A percentile compares a stretch with the other conserved stretches of the same genome.
These are phyloP conservation scores for Cochlearius cochlearius DNA, from an alignment of 2,113 vertebrate species.

Conservation along the genomic window DNA sequence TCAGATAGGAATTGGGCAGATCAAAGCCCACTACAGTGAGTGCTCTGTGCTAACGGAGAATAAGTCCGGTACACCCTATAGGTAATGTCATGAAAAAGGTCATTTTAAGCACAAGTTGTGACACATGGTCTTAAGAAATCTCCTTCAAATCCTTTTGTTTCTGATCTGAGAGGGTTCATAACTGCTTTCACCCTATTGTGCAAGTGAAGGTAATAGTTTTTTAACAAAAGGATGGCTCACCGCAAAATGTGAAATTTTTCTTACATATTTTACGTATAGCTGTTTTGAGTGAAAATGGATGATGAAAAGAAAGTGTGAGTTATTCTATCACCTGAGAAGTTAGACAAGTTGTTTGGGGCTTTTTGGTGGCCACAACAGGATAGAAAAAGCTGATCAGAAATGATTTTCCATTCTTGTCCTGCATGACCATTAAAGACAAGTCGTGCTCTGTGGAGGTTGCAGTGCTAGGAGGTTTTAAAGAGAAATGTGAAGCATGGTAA, in stretches of 20 bases:
- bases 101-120: background rate
- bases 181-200: background rate
- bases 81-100: background rate
- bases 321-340: background rate
- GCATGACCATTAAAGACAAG: background rate
- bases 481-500: background rate
- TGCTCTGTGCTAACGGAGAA: background rate
- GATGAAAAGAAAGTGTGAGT: background rate
- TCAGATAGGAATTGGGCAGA: background rate
- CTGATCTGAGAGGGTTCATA: background rate
- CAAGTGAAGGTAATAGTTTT: background rate
- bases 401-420: background rate
- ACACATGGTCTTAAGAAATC: background rate
- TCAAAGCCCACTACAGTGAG: background rate
- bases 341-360: background rate
- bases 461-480: background rate
- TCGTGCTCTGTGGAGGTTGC: background rate
- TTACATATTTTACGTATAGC: background rate
- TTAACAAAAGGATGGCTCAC: background rate
- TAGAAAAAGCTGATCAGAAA: background rate
- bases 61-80: background rate
- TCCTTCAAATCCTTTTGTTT: background rate
- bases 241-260: background rate
- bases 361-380: background rate
- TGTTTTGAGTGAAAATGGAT: background rate